Conservation (phyloP, 2,888 invertebrate species). For the Malachius bipustulatus region DNA sequence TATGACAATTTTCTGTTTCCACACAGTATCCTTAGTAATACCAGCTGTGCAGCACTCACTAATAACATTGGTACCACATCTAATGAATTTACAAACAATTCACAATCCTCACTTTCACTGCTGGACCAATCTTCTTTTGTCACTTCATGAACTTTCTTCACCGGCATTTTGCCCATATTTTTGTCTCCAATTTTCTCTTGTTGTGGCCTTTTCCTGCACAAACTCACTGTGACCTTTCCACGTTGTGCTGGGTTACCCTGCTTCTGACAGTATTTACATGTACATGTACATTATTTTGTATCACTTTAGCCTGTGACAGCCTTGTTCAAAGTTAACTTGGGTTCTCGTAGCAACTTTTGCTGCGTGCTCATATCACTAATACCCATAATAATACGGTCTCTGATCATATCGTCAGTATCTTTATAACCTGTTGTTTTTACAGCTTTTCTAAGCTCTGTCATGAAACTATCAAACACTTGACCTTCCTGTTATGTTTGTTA, state of each 20-base stretch:
- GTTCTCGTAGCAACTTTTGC: slow-evolving; percentile 17
- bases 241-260: neutral
- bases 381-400: slow-evolving; percentile 19
- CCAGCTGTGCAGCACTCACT: too few relatives aligned
- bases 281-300: slow-evolving; percentile 1
- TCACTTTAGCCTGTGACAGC: slow-evolving; percentile 6
- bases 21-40: neutral
- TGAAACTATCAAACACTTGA: slow-evolving; percentile 6
- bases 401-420: slow-evolving; percentile 18
- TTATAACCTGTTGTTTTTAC: slow-evolving; percentile 20
- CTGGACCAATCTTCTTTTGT: neutral
- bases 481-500: slow-evolving; percentile 22
- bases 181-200: neutral
- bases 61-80: too few relatives aligned
- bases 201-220: neutral
- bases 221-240: neutral
- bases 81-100: too few relatives aligned
- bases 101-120: too few relatives aligned
- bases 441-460: slow-evolving; percentile 19
- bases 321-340: slow-evolving; percentile 15
- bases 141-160: slow-evolving; percentile 1
- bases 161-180: too few relatives aligned
- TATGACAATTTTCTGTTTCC: neutral
- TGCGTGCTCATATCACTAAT: slow-evolving; percentile 17
- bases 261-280: neutral